phyloP scores from a whole-genome alignment of 2,888 invertebrate genomes.

The Cistogaster globosa region DNA sequence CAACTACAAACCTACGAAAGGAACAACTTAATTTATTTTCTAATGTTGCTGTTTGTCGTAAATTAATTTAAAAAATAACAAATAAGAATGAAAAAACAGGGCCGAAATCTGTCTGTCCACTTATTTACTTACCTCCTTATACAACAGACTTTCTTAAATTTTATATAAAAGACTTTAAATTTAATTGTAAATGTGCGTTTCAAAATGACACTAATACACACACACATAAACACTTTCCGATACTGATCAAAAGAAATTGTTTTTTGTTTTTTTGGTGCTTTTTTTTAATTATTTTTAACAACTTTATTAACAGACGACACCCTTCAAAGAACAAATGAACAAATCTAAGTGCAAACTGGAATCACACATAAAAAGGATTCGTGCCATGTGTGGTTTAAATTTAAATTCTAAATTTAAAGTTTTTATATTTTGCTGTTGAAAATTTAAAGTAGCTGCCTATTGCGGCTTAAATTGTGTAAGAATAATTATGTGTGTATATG shows the following conservation, averaged over 20 bases:
- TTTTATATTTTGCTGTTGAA: too few relatives aligned
- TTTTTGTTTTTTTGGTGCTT: not conserved
- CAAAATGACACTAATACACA: too few relatives aligned
- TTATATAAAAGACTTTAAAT: not conserved
- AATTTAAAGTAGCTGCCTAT: too few relatives aligned
- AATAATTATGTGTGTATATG: not conserved
- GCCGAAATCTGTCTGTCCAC: conserved; percentile 50
- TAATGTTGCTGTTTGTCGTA: conserved; percentile 54
- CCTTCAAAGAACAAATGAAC: too few relatives aligned
- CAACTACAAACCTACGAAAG: conserved; percentile 51
- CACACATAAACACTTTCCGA: not conserved
- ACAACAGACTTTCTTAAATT: conserved; percentile 26
- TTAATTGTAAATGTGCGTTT: not conserved
- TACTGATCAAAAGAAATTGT: not conserved
- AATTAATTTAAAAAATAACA: conserved; percentile 60
- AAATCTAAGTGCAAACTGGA: too few relatives aligned
- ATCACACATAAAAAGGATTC: too few relatives aligned
- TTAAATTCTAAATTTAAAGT: too few relatives aligned
- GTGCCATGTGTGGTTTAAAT: too few relatives aligned
- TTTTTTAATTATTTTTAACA: too few relatives aligned
- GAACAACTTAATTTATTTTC: conserved; percentile 69
- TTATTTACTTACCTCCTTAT: conserved; percentile 38
- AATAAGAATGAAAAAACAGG: conserved; percentile 67
- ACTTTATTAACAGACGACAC: too few relatives aligned
- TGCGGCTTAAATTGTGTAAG: not conserved